Evolutionary conservation across 1,140 invertebrate genomes (phyloP).

Genomic region (Leptinotarsa texana): DNA sequence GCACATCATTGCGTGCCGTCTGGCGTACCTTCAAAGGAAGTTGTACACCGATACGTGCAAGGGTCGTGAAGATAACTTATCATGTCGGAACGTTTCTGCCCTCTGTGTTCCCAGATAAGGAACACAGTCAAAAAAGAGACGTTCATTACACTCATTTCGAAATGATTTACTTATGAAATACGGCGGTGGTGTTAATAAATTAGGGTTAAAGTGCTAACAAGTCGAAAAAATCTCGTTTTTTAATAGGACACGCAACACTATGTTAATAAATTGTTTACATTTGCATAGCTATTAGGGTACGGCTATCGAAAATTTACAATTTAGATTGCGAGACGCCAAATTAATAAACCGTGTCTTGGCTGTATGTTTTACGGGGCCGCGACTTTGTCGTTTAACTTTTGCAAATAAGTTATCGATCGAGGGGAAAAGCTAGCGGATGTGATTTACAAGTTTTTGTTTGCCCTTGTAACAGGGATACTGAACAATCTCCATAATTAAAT

Average conservation of each 20-base stretch:
- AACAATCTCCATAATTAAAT: too few species aligned
- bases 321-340: slow-evolving; percentile 39
- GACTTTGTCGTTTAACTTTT: slow-evolving; percentile 4
- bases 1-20: slow-evolving; percentile 51
- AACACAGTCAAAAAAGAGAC: slow-evolving; percentile 23
- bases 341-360: slow-evolving; percentile 15
- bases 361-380: neutral
- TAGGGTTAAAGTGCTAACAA: slow-evolving; percentile 39
- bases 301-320: slow-evolving; percentile 44
- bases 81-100: slow-evolving; percentile 45
- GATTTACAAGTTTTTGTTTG: slow-evolving; percentile 7
- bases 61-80: slow-evolving; percentile 46
- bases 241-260: slow-evolving; percentile 41
- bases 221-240: slow-evolving; percentile 36
- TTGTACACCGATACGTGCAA: slow-evolving; percentile 48
- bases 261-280: slow-evolving; percentile 44
- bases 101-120: slow-evolving; percentile 32
- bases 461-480: too few species aligned
- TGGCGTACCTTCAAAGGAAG: slow-evolving; percentile 45
- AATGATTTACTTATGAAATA: slow-evolving; percentile 28
- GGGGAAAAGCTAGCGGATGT: slow-evolving; percentile 11
- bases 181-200: slow-evolving; percentile 20
- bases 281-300: slow-evolving; percentile 43
- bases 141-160: slow-evolving; percentile 17
- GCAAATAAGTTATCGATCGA: slow-evolving; percentile 17